Percentiles rank a stretch among this genome's conserved stretches.
phyloP scores from a whole-genome alignment of 2,113 vertebrate species.

The Microcebus griseorufus region DNA sequence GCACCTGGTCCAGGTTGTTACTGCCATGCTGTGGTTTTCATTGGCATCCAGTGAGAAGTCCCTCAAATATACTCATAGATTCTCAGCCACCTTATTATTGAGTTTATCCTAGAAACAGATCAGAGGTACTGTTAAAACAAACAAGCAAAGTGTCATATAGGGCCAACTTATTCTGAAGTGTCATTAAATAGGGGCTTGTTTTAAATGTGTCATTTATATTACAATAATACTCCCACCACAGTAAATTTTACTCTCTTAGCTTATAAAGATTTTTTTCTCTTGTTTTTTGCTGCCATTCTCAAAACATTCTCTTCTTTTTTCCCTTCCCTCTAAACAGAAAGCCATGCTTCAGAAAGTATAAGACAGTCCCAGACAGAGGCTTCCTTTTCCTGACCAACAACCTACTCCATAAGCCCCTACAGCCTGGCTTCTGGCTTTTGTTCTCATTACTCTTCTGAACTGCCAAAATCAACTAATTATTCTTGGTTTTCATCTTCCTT shows the following conservation, averaged over 20 bases:
- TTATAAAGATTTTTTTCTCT: background rate
- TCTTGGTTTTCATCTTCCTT: background rate
- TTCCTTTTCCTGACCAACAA: too few species aligned
- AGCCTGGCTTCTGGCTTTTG: background rate
- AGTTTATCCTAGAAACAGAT: background rate
- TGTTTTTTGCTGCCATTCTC: background rate
- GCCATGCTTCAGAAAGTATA: too few species aligned
- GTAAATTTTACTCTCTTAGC: background rate
- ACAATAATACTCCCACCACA: background rate
- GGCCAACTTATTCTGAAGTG: background rate
- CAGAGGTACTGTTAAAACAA: slow-evolving; percentile 8
- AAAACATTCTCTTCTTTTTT: background rate
- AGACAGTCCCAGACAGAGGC: too few species aligned
- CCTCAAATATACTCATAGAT: background rate
- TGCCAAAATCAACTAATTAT: background rate
- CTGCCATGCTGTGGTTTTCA: background rate
- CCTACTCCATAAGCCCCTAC: fast-evolving
- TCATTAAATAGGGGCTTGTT: background rate
- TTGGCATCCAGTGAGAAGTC: background rate
- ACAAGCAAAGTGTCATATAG: background rate
- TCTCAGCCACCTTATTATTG: background rate
- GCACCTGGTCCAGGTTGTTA: background rate
- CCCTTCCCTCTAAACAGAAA: background rate
- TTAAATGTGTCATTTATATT: background rate
- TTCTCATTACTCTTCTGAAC: background rate